phyloP scores from a whole-genome alignment of 2,113 vertebrate genomes.

The Sinocyclocheilus anshuiensis region DNA sequence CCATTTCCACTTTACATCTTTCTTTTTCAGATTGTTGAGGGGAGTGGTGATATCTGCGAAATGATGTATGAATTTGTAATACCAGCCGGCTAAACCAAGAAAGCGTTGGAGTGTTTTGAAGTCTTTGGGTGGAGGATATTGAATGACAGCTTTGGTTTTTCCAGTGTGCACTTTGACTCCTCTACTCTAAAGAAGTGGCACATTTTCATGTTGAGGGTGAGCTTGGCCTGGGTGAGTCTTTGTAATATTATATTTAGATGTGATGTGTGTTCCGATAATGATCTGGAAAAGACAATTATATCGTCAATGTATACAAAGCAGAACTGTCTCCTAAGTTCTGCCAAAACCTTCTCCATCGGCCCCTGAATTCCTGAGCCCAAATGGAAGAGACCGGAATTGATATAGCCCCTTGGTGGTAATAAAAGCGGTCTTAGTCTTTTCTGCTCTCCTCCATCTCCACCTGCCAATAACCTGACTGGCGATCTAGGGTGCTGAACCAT shows the following conservation, averaged over 20 bases:
- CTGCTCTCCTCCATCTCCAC: background rate
- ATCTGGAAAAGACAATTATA: constrained; percentile 31
- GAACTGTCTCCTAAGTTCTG: background rate
- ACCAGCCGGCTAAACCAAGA: background rate
- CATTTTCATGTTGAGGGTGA: constrained; percentile 13
- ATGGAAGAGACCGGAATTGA: background rate
- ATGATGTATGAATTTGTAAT: background rate
- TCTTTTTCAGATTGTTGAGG: background rate
- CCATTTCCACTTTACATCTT: background rate
- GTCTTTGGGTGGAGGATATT: background rate
- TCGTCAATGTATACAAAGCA: constrained; percentile 43
- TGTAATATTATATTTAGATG: background rate
- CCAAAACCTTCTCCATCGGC: constrained; percentile 27
- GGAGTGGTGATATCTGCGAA: background rate
- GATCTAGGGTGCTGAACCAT: too few species aligned
- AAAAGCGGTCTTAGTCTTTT: background rate
- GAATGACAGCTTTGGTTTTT: background rate
- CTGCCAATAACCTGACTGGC: too few species aligned
- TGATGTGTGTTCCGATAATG: background rate
- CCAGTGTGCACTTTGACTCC: background rate
- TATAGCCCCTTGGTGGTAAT: too few species aligned
- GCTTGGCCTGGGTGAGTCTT: background rate
- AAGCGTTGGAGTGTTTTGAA: background rate
- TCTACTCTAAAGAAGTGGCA: background rate
- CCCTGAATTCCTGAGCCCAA: background rate